These are phyloP conservation scores for Rambutsinella grinnellia DNA, from an alignment of 2,888 invertebrate species.

Conservation along the genomic window DNA sequence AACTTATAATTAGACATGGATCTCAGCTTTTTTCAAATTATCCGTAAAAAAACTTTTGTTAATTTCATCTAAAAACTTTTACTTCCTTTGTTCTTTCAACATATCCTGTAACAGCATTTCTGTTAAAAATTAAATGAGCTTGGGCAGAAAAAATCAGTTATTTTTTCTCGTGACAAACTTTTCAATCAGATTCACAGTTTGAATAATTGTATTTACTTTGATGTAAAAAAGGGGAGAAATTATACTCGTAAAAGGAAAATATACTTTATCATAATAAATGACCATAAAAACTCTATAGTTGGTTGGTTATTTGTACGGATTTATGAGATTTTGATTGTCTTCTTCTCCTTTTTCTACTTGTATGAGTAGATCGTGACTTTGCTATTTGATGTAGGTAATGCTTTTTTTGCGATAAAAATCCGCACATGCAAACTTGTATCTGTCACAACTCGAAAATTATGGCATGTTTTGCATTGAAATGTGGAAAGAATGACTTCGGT, in stretches of 20 bases:
- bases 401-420: slow-evolving; percentile 20
- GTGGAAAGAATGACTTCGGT: slow-evolving; percentile 7
- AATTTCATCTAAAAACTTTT: no score
- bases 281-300: not conserved
- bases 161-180: not conserved
- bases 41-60: no score
- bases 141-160: no score
- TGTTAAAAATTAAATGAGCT: not conserved
- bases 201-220: not conserved
- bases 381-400: slow-evolving; percentile 16
- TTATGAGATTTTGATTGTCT: slow-evolving; percentile 42
- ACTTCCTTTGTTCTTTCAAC: not conserved
- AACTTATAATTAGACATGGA: not conserved
- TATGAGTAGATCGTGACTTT: slow-evolving; percentile 42
- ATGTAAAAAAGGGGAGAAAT: not conserved
- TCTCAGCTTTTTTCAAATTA: not conserved
- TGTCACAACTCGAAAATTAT: no score
- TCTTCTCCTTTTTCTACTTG: slow-evolving; percentile 2
- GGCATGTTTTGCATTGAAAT: slow-evolving; percentile 25
- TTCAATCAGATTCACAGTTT: not conserved
- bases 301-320: slow-evolving; percentile 17
- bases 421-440: not conserved
- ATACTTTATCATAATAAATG: slow-evolving; percentile 1
- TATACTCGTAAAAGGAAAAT: not conserved
- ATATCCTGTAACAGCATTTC: not conserved